Percentiles rank a stretch among this genome's conserved stretches.
These are phyloP conservation scores for Crenichthys baileyi DNA, from an alignment of 2,797 vertebrate genomes.

Conservation along the genomic window DNA sequence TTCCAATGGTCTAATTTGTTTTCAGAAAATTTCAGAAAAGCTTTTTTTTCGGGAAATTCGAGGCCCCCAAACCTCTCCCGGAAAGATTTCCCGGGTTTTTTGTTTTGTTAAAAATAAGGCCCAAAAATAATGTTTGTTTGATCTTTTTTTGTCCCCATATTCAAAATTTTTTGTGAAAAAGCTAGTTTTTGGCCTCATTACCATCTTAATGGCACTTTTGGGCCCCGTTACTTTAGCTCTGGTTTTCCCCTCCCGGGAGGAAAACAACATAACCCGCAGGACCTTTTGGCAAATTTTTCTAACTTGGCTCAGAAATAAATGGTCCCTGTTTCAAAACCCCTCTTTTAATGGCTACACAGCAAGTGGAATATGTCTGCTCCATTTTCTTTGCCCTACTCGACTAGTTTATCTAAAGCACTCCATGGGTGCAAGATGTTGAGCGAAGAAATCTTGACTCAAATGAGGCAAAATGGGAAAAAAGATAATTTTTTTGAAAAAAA, in stretches of 20 bases:
- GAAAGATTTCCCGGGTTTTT: too few species aligned
- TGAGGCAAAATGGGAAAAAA: neutral
- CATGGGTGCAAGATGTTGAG: conserved; percentile 13
- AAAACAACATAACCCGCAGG: too few species aligned
- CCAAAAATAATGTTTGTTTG: too few species aligned
- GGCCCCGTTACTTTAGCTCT: conserved; percentile 59
- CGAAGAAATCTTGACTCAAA: neutral
- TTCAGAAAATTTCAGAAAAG: neutral
- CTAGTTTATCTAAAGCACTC: neutral
- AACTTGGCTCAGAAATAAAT: conserved; percentile 37
- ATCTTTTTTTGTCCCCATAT: conserved; percentile 51
- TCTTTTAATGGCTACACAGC: conserved; percentile 50
- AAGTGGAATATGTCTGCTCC: conserved; percentile 41
- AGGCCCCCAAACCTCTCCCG: conserved; percentile 18
- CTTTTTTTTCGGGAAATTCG: conserved; percentile 13
- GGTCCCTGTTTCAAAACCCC: too few species aligned
- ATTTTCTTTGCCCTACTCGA: conserved; percentile 39
- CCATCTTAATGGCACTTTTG: conserved; percentile 71
- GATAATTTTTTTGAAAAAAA: neutral
- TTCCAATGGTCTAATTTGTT: conserved; percentile 62
- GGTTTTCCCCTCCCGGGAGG: conserved; percentile 80
- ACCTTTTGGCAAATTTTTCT: conserved; percentile 49
- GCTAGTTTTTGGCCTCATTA: conserved; percentile 75
- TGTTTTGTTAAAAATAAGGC: too few species aligned
- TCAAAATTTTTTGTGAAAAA: conserved; percentile 60